Evolutionary conservation across 2,113 vertebrate genomes (phyloP), one percentile per base, ranked within the genome.

Genomic region (Otis tarda): DNA sequence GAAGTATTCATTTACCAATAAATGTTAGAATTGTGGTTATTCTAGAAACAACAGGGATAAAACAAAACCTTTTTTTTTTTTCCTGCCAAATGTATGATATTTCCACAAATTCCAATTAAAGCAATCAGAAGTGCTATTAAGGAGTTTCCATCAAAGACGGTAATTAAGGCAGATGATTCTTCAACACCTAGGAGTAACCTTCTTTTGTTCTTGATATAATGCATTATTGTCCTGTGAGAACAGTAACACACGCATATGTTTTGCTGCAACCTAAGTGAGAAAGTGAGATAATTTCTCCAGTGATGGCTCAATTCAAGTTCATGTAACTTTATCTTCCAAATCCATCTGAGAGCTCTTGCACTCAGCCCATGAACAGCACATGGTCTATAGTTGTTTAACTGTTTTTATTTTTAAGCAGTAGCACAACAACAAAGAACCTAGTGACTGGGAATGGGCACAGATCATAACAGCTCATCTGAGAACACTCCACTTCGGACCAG

Each of bases 61-160:
- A 85, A 93, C 92, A 18, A 12, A 83, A 91, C 90, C 28, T 7
- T 70, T 35, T 39, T 1, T 84, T 22, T 69, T 95, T 95, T 80
- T 24, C n/a, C 56, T 94, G 88, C 14, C 35, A 88, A 70, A 94
- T 60, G 11, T 68, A 24, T 68, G n/a, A 21, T 67, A 65, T 91
- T 90, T 91, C 39, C 45, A 89, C 52, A 87, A 83, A 57, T 83
- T 94, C 91, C 45, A 93, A 70, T 95, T 96, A 95, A 94, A 94
- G 14, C 43, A 79, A 70, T 86, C 45, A 67, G 77, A 82, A 92
- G 25, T 68, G 19, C 14, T 83, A 31, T 87, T 92, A 74, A 82
- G 61, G 5, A 22, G 8, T 68, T 97, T 94, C n/a, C 11, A 8
- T 89, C 49, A 87, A 89, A 90, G n/a, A 70, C 39, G n/a, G 28